Conservation (phyloP, 2,888 invertebrate genomes). For the Dryomyza anilis region DNA sequence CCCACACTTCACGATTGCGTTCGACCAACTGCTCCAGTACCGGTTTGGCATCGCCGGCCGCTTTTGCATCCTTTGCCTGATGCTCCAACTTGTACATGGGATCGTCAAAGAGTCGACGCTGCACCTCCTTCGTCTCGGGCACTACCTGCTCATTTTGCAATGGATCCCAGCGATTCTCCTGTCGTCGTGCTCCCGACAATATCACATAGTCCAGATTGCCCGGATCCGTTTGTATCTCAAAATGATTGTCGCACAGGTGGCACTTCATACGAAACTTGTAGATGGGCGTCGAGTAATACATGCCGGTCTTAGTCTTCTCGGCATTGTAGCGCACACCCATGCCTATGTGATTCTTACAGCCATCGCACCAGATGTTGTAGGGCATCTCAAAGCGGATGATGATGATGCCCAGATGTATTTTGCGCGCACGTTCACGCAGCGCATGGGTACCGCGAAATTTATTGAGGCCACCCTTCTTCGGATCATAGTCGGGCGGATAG, state of each 20-base stretch:
- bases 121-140: constrained; percentile 88
- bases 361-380: constrained; percentile 99
- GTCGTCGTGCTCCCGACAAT: constrained; percentile 90
- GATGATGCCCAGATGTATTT: constrained; percentile 89
- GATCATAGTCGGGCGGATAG: constrained; percentile 99
- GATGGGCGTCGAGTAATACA: constrained; percentile 97
- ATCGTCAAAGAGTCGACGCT: constrained; percentile 89
- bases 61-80: constrained; percentile 77
- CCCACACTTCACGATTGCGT: constrained; percentile 81
- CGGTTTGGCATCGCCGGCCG: constrained; percentile 74
- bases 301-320: constrained; percentile 90
- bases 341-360: constrained; percentile 97
- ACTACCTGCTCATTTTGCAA: constrained; percentile 92
- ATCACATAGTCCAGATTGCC: constrained; percentile 96
- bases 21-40: constrained; percentile 76
- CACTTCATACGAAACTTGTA: constrained; percentile 99
- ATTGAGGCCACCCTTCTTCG: constrained; percentile 91
- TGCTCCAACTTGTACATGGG: constrained; percentile 98
- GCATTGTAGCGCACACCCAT: constrained; percentile 99
- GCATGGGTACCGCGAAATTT: constrained; percentile 95
- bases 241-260: constrained; percentile 93
- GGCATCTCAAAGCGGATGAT: constrained; percentile 95
- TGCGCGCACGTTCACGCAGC: constrained; percentile 92
- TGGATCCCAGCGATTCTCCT: constrained; percentile 99
- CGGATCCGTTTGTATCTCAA: constrained; percentile 98